Evolutionary conservation across 2,888 invertebrate genomes (phyloP).

Genomic region (Rhagophthalmus giganteus): DNA sequence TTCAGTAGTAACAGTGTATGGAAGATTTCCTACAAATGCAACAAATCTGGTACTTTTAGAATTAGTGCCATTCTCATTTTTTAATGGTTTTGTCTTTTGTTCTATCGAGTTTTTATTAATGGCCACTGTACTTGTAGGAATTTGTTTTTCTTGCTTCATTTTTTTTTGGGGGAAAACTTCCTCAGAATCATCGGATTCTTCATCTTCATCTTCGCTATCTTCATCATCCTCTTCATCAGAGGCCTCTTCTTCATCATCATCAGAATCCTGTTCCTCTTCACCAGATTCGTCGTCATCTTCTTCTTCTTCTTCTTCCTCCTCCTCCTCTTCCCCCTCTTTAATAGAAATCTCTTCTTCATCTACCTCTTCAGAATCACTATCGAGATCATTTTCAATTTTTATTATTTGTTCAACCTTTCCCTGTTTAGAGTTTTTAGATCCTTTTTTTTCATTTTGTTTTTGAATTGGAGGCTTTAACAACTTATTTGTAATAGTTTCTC

Average conservation of each 20-base stretch:
- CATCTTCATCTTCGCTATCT: not conserved
- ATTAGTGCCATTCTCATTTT: no score
- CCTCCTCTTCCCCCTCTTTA: conserved; percentile 13
- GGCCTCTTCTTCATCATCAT: conserved; percentile 17
- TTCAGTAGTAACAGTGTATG: conserved; percentile 49
- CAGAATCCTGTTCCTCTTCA: conserved; percentile 27
- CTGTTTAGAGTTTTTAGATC: no score
- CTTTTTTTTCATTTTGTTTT: not conserved
- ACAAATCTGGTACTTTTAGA: conserved; percentile 52
- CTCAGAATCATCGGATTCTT: conserved; percentile 4
- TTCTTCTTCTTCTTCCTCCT: conserved; percentile 26
- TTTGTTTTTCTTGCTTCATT: no score
- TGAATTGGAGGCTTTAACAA: no score
- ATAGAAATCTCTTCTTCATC: no score
- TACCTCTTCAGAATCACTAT: not conserved
- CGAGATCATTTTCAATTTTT: not conserved
- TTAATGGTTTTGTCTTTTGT: conserved; percentile 9
- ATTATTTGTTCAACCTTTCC: no score
- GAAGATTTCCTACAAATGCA: conserved; percentile 56
- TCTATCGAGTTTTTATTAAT: no score
- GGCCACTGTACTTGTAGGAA: no score
- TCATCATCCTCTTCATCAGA: conserved; percentile 14
- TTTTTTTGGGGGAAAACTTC: no score
- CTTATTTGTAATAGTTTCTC: not conserved
- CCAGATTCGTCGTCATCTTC: conserved; percentile 31